Base-by-base conservation (phyloP, 2,113 vertebrate genomes). In the Perca fluviatilis region DNA sequence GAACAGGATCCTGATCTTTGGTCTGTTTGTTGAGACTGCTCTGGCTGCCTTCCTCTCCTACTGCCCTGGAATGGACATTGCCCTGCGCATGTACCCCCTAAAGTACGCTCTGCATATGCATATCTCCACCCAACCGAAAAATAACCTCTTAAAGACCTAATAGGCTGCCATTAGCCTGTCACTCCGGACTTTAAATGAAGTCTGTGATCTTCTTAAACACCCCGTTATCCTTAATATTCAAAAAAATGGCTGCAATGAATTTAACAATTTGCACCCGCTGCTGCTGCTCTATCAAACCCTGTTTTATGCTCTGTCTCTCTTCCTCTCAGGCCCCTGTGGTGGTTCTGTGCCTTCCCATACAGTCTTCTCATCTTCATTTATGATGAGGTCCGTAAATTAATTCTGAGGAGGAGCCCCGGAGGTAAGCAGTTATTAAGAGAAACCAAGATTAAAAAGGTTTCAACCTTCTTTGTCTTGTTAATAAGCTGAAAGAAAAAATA, bases 291-390 rank as follows among this genome's bases (percentile, higher is more conserved):
- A 15, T 85, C 71, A 27, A 6, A 67, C 74, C 25, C 71, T 53
- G 6, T 79, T 36, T 43, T 36, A 13, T 43, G 75, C 64, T 57
- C 1, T 1, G 40, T 64, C 19, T 49, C 19, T 49, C 33, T 79
- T 40, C 58, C 74, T 79, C 25, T 66, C 80, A 96, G 95, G 88
- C 66, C 91, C 58, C 53, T 82, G 63, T 96, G 95, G 95, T 96
- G 96, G 95, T 95, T 96, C 88, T 96, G 95, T 60, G 95, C 94
- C 83, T 82, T 96, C 63, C 95, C 95, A 0, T 96, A 96, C 91
- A 96, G 95, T 77, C 80, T 96, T 1, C 93, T 96, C 73, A 96
- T 96, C 91, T 96, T 96, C 86, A n/a, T 96, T 81, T 96, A 96
- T 53, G 96, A 96, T 53, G 96, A 96, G 78, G 70, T 96, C 76